A percentile compares a stretch with the other conserved stretches of the same genome.
phyloP scores from a whole-genome alignment of 2,888 invertebrate species.

The Corbicula japonica region DNA sequence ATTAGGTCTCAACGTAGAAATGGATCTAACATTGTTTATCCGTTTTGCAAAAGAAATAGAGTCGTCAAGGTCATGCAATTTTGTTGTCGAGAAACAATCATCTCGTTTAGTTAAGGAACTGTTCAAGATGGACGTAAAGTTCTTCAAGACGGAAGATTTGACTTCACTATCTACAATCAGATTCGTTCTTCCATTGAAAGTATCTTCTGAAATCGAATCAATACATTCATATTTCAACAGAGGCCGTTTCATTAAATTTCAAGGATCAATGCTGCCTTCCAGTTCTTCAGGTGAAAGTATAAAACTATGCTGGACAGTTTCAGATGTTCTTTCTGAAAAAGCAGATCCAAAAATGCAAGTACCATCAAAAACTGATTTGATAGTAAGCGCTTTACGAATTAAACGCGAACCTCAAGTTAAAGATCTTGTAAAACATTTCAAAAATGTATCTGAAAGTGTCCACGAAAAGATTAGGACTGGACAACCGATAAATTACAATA shows the following conservation, averaged over 20 bases:
- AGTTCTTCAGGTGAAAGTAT: not conserved
- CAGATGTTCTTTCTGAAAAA: slow-evolving; percentile 5
- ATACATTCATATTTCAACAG: not conserved
- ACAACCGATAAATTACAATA: not conserved
- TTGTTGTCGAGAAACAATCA: slow-evolving; percentile 38
- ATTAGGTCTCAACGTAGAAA: slow-evolving; percentile 47
- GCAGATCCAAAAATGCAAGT: not conserved
- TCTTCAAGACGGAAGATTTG: not conserved
- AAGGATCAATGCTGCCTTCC: slow-evolving; percentile 14
- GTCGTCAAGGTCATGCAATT: slow-evolving; percentile 3
- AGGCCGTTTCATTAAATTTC: slow-evolving; percentile 16
- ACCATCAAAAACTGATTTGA: not conserved
- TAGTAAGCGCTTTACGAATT: not conserved
- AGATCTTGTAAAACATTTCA: not conserved
- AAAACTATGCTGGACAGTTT: slow-evolving; percentile 26
- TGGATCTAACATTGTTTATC: slow-evolving; percentile 52
- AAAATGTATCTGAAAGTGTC: not conserved
- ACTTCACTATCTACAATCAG: not conserved
- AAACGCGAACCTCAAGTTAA: slow-evolving; percentile 16
- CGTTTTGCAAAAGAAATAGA: slow-evolving; percentile 54
- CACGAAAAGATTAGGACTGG: not conserved
- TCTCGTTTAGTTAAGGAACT: slow-evolving; percentile 37
- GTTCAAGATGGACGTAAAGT: slow-evolving; percentile 11
- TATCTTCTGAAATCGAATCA: not conserved
- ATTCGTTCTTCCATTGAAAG: not conserved